Conservation (phyloP, 2,113 vertebrate species). For the Halcyon malimbica region DNA sequence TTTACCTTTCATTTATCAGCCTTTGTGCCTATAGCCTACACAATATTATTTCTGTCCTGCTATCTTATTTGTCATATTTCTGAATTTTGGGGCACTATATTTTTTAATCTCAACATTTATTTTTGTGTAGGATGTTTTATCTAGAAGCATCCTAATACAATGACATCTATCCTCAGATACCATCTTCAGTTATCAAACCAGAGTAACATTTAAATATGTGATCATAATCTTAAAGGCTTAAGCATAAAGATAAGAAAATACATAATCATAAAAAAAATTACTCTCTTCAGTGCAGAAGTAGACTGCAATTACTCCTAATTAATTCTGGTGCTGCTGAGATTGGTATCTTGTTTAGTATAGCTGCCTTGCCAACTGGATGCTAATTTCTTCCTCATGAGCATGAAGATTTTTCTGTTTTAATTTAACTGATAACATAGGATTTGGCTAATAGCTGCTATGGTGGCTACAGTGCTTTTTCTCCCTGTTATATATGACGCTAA, state of each 20-base stretch:
- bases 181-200: neutral
- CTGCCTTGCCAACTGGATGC: conserved; percentile 13
- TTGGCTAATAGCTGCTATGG: neutral
- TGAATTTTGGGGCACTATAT: neutral
- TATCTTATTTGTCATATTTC: neutral
- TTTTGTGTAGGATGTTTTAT: neutral
- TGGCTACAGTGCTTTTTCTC: neutral
- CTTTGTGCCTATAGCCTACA: neutral
- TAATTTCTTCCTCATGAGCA: conserved; percentile 21
- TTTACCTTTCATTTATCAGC: neutral
- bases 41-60: too few species aligned
- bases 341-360: conserved; percentile 41
- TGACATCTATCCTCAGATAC: neutral
- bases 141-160: neutral
- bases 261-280: neutral
- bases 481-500: neutral
- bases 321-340: conserved; percentile 44
- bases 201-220: neutral
- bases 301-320: conserved; percentile 53
- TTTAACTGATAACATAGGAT: neutral
- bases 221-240: conserved; percentile 8
- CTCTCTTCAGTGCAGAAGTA: neutral
- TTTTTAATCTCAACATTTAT: neutral
- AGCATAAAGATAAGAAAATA: conserved; percentile 39
- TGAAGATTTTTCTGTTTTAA: conserved; percentile 7